Evolutionary conservation across 2,797 vertebrate genomes (phyloP), one percentile per base, ranked within the genome.

Genomic region (Poecile montanus): DNA sequence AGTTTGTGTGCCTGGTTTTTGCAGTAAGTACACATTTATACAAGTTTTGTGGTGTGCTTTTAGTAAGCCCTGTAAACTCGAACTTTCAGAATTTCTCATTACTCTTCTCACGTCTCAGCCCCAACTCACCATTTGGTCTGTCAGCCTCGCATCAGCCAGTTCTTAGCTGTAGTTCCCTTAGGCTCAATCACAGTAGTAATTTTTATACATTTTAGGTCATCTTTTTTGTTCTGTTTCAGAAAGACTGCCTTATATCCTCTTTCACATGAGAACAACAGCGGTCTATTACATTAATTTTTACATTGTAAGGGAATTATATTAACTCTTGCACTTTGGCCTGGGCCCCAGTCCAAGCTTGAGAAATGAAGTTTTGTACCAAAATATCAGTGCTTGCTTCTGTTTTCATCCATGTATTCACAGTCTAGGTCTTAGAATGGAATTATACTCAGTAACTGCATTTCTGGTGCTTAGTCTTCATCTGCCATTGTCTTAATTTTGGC

Each of bases 281-380:
- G 63, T 76, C 89, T 93, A 58, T 84, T 93, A 45, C 30, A 68
- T 66, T 81, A 50, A 34, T 91, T 94, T 88, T 94, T 78, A 72
- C 16, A 17, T 61, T 75, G n/a, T 30, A 68, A 95, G 47, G 50
- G 68, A 90, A 68, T 93, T 88, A 65, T 22, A 70, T 76, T 94
- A 89, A 95, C 44, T 84, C 70, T 88, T 90, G 27, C 44, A 86
- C 16, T 87, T 89, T 62, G 16, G 47, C 29, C 67, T 87, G 66
- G 60, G 77, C 36, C 12, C 9, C 2, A 1, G 44, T 88, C 86
- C 90, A 95, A 68, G 16, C 61, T 63, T 81, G 53, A 80, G 48
- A 86, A 95, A 62, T 74, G 50, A 74, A 65, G 57, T 61, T 44
- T 93, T 34, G 12, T 76, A n/a, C 57, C 30, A 51, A 79, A 85